These are phyloP conservation scores for Helostoma temminkii DNA, from an alignment of 2,797 vertebrate genomes.

Conservation along the genomic window DNA sequence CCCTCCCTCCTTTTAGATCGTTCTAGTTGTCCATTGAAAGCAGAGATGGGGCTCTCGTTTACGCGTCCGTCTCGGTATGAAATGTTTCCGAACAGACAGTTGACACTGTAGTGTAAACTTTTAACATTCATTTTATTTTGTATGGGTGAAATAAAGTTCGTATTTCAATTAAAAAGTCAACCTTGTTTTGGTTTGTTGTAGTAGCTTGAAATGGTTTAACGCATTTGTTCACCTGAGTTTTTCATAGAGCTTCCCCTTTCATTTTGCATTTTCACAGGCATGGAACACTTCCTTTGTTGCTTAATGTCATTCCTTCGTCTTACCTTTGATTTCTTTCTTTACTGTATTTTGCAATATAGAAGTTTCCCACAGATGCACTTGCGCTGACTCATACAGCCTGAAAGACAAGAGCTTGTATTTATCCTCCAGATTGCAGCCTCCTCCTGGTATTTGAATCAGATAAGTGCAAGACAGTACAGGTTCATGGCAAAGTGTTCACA, in stretches of 20 bases:
- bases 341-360: conserved; percentile 6
- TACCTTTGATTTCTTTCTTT: background rate
- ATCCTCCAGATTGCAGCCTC: conserved; percentile 5
- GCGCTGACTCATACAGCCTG: conserved; percentile 34
- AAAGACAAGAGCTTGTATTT: conserved; percentile 36
- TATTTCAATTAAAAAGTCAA: conserved; percentile 77
- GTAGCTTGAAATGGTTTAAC: background rate
- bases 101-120: conserved; percentile 86
- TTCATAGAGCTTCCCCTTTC: conserved; percentile 3
- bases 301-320: background rate
- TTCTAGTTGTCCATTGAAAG: conserved; percentile 78
- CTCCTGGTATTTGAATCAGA: conserved; percentile 55
- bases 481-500: conserved; percentile 40
- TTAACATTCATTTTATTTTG: conserved; percentile 89
- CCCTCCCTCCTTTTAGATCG: conserved; percentile 74
- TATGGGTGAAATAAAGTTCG: conserved; percentile 88
- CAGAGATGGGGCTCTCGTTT: conserved; percentile 58
- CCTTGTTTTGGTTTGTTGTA: conserved; percentile 16
- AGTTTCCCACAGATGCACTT: conserved; percentile 8
- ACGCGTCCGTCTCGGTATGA: conserved; percentile 70
- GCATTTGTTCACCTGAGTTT: background rate
- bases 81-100: conserved; percentile 77
- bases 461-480: conserved; percentile 63
- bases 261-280: conserved; percentile 16
- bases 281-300: conserved; percentile 30